Evolutionary conservation across 2,888 invertebrate species (phyloP).

Genomic region (Eilema caniola): DNA sequence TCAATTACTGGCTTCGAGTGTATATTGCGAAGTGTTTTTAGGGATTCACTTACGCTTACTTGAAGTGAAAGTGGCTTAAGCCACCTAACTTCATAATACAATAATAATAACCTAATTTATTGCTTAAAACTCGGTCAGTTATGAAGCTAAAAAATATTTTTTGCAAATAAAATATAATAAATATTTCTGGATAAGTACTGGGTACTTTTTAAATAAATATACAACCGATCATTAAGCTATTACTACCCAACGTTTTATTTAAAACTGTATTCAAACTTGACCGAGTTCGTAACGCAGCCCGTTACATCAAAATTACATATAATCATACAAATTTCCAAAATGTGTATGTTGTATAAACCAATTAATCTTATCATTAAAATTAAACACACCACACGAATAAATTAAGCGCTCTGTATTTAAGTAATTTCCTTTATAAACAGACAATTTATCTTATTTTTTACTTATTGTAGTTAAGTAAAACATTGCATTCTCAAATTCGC

Average conservation of each 20-base stretch:
- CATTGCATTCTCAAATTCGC: constrained; percentile 57
- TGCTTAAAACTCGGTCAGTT: too few species aligned
- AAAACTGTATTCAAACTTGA: constrained; percentile 7
- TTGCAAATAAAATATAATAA: not conserved
- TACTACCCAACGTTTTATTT: constrained; percentile 12
- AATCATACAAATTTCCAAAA: constrained; percentile 38
- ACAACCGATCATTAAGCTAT: constrained; percentile 13
- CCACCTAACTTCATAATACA: too few species aligned
- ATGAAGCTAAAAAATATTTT: too few species aligned
- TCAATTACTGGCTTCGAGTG: constrained; percentile 7
- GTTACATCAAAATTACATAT: constrained; percentile 41
- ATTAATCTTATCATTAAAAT: constrained; percentile 44
- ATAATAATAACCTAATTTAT: too few species aligned
- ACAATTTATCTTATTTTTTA: constrained; percentile 33
- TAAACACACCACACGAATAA: constrained; percentile 36
- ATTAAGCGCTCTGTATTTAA: constrained; percentile 43
- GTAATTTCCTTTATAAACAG: constrained; percentile 42
- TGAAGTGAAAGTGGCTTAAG: too few species aligned
- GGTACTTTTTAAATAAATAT: constrained; percentile 1
- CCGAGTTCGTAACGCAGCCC: constrained; percentile 14
- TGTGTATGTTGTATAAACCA: constrained; percentile 27
- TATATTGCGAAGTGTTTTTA: not conserved
- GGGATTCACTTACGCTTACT: too few species aligned
- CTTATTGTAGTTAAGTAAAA: constrained; percentile 55
- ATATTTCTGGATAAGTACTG: not conserved